phyloP scores from a whole-genome alignment of 1,140 invertebrate species.

The Scaptodrosophila lebanonensis region DNA sequence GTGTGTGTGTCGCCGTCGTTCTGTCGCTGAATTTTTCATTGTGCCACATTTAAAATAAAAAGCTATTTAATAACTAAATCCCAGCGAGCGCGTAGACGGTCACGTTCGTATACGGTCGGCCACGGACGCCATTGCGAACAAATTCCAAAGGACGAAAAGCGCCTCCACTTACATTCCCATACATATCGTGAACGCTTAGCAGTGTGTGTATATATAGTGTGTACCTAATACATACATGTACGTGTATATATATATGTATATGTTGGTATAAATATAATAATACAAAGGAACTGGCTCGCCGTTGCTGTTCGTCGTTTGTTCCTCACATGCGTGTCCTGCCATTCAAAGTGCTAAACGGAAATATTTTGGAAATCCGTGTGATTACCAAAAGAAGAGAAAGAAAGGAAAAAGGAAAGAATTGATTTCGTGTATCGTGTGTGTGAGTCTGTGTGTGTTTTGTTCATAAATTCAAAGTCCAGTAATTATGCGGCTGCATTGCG shows the following conservation, averaged over 20 bases:
- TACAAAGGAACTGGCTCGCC: conserved; percentile 46
- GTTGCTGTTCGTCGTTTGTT: conserved; percentile 20
- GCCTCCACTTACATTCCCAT: too few relatives aligned
- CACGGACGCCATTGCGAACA: too few relatives aligned
- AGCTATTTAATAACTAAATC: conserved; percentile 70
- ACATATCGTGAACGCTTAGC: conserved; percentile 11
- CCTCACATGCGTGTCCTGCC: conserved; percentile 31
- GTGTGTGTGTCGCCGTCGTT: too few relatives aligned
- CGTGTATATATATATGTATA: conserved; percentile 43
- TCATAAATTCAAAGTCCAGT: background rate
- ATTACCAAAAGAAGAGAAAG: conserved; percentile 26
- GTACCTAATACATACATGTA: conserved; percentile 60
- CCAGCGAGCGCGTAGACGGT: conserved; percentile 42
- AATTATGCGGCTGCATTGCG: conserved; percentile 66
- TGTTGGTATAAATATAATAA: conserved; percentile 58
- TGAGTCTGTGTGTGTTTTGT: too few relatives aligned
- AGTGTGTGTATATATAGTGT: conserved; percentile 6
- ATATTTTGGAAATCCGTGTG: conserved; percentile 49
- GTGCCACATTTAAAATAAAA: conserved; percentile 70
- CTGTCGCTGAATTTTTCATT: conserved; percentile 36
- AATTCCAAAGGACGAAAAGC: too few relatives aligned
- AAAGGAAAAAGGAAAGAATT: background rate
- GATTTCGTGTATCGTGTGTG: too few relatives aligned
- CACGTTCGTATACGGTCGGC: too few relatives aligned
- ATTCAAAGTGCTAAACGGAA: conserved; percentile 54